phyloP scores from a whole-genome alignment of 2,113 vertebrate genomes.

The Hippocampus mohnikei region DNA sequence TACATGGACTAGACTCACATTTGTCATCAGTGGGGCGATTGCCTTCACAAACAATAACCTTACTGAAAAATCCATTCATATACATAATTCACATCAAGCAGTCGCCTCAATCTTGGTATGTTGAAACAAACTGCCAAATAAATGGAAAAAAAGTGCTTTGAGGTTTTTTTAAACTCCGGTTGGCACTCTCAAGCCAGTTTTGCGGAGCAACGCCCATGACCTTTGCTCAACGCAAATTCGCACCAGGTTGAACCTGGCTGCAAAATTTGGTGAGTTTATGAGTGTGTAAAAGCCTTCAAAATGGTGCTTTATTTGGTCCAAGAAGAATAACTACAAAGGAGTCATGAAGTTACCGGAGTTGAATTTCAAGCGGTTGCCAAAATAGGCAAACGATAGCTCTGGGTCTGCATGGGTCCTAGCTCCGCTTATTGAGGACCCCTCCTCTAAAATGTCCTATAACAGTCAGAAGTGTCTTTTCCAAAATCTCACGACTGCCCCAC shows the following conservation, averaged over 20 bases:
- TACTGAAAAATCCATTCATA: slow-evolving; percentile 12
- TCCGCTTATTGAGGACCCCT: neutral
- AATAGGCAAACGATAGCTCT: neutral
- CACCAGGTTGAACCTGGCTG: neutral
- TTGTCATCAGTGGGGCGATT: slow-evolving; percentile 44
- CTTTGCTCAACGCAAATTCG: no score
- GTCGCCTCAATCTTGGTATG: neutral
- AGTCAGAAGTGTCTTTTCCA: neutral
- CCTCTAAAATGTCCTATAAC: neutral
- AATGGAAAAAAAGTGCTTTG: neutral
- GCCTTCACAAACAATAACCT: slow-evolving; percentile 29
- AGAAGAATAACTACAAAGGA: neutral
- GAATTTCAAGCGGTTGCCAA: neutral
- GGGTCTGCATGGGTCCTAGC: neutral
- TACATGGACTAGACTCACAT: slow-evolving; percentile 43
- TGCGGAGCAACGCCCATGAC: no score
- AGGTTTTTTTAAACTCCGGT: no score
- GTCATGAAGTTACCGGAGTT: neutral
- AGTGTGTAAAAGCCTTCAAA: neutral
- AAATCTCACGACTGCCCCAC: neutral
- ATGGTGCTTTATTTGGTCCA: neutral
- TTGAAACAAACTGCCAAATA: neutral
- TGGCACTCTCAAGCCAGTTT: no score
- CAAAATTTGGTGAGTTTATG: no score
- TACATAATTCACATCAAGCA: neutral